Percentiles rank a stretch among this genome's conserved stretches.
Conservation (phyloP, 1,140 invertebrate genomes). For the fruit fly (Drosophila melanogaster) region DNA sequence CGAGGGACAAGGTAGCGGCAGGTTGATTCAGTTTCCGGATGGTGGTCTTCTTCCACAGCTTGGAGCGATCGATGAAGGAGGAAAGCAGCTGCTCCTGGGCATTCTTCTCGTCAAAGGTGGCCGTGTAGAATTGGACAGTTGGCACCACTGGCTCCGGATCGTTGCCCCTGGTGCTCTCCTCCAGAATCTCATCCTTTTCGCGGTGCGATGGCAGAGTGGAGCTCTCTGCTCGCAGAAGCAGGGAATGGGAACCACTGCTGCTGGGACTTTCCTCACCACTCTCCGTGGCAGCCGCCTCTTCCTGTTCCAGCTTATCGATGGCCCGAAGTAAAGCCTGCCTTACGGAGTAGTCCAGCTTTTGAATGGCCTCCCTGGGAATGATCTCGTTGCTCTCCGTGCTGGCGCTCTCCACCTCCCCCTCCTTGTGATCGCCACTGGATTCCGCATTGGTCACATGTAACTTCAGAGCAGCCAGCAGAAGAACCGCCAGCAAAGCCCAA, state of each 20-base stretch:
- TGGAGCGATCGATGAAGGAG: conserved; percentile 77
- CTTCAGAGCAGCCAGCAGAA: conserved; percentile 57
- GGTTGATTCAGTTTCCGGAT: conserved; percentile 40
- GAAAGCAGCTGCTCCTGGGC: conserved; percentile 76
- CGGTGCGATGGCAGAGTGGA: conserved; percentile 56
- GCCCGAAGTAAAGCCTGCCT: conserved; percentile 89
- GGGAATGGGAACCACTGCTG: conserved; percentile 20
- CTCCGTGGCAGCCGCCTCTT: conserved; percentile 81
- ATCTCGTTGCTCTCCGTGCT: conserved; percentile 85
- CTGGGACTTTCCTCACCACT: conserved; percentile 18
- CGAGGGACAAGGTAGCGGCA: conserved; percentile 7
- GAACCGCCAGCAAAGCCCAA: conserved; percentile 59
- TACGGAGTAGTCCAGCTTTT: conserved; percentile 88
- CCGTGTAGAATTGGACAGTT: conserved; percentile 82
- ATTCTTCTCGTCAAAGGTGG: conserved; percentile 77
- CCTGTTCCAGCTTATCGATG: conserved; percentile 88
- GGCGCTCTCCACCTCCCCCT: conserved; percentile 82
- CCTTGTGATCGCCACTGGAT: conserved; percentile 25
- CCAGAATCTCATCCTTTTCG: conserved; percentile 75
- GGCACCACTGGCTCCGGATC: conserved; percentile 69
- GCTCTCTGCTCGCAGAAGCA: conserved; percentile 20
- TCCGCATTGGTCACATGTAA: conserved; percentile 49
- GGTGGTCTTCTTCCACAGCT: conserved; percentile 73
- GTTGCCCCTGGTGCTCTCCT: conserved; percentile 68
- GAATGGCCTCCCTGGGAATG: conserved; percentile 85